These are phyloP conservation scores for Euspilapteryx auroguttella DNA, from an alignment of 2,888 invertebrate genomes.

Conservation along the genomic window DNA sequence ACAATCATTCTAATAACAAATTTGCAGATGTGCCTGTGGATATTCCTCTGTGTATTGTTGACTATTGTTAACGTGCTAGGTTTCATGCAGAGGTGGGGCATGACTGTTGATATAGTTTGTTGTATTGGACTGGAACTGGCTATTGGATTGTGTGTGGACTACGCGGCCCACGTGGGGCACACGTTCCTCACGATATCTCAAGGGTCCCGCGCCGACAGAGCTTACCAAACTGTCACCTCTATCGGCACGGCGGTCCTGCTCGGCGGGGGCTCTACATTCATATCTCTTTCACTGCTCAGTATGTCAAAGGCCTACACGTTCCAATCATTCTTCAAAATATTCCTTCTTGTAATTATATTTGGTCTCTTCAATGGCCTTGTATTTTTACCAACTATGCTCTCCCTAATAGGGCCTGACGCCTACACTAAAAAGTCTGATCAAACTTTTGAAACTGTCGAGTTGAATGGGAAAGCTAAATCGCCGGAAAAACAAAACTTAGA, in stretches of 20 bases:
- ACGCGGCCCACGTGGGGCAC: constrained; percentile 80
- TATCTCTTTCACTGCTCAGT: constrained; percentile 71
- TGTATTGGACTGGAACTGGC: constrained; percentile 80
- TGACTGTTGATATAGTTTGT: constrained; percentile 80
- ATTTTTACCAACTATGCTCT: constrained; percentile 74
- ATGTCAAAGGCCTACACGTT: constrained; percentile 77
- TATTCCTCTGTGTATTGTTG: constrained; percentile 72
- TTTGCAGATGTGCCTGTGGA: constrained; percentile 76
- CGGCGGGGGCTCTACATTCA: constrained; percentile 76
- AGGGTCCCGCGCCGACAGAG: constrained; percentile 57
- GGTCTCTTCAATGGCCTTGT: constrained; percentile 78
- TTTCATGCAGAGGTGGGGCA: constrained; percentile 78
- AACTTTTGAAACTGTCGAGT: constrained; percentile 25
- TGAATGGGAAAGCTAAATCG: constrained; percentile 22
- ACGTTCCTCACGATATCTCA: constrained; percentile 69
- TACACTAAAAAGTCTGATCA: constrained; percentile 18
- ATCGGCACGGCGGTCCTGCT: constrained; percentile 78
- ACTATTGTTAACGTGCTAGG: constrained; percentile 77
- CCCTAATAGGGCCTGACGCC: constrained; percentile 69
- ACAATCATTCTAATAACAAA: constrained; percentile 76
- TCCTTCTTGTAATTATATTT: constrained; percentile 73
- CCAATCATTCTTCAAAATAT: constrained; percentile 74
- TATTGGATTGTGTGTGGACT: constrained; percentile 82
- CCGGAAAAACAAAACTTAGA: background rate
- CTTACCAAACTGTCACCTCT: constrained; percentile 66